Evolutionary conservation across 2,888 invertebrate genomes (phyloP).

Genomic region (Leistus spinibarbis): DNA sequence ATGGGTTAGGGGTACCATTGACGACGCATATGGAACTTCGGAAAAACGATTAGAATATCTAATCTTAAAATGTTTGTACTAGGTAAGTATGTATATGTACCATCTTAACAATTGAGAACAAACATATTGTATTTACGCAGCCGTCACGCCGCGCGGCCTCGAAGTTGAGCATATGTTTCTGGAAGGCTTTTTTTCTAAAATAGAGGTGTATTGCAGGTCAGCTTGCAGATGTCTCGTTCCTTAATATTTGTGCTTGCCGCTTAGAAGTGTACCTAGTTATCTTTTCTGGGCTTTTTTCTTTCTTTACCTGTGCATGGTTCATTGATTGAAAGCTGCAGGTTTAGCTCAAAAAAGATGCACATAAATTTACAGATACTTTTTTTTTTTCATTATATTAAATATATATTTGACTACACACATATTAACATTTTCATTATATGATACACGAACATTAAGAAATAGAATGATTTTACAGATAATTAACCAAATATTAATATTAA

Average conservation of each 20-base stretch:
- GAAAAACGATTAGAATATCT: not conserved
- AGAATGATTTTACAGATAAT: too few relatives aligned
- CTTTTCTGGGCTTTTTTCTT: not conserved
- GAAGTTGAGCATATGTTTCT: not conserved
- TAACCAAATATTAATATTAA: too few relatives aligned
- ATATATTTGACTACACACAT: not conserved
- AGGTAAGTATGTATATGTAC: not conserved
- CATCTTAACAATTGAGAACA: not conserved
- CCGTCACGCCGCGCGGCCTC: not conserved
- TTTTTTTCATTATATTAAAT: not conserved
- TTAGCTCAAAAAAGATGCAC: not conserved
- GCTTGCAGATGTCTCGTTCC: slow-evolving; percentile 29
- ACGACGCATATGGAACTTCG: not conserved
- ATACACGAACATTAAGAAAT: too few relatives aligned
- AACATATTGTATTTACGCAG: not conserved
- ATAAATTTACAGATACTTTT: not conserved
- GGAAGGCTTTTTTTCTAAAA: not conserved
- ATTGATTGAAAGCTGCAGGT: not conserved
- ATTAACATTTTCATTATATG: not conserved
- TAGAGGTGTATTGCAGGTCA: slow-evolving; percentile 13
- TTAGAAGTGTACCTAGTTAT: not conserved
- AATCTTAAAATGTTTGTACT: not conserved
- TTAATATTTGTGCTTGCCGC: slow-evolving; percentile 27
- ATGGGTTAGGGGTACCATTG: not conserved
- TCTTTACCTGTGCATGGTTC: not conserved